Percentiles rank a stretch among this genome's conserved stretches.
These are phyloP conservation scores for Stenodera caucasica DNA, from an alignment of 2,888 invertebrate species.

Conservation along the genomic window DNA sequence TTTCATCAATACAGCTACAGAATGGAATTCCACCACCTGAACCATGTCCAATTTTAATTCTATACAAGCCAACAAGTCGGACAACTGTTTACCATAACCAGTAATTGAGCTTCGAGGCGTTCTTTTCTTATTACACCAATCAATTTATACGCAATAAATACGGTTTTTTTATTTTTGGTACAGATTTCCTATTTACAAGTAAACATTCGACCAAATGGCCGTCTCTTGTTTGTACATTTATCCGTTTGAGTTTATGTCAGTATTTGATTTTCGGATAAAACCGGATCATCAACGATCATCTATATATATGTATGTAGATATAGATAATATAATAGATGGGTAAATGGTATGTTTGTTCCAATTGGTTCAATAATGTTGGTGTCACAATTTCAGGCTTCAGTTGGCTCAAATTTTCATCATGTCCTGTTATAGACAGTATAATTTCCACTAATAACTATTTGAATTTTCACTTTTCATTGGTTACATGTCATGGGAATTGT, in stretches of 20 bases:
- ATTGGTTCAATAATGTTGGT: conserved; percentile 12
- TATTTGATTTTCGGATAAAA: conserved; percentile 10
- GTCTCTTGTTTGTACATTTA: conserved; percentile 11
- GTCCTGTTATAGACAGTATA: background rate
- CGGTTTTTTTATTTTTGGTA: no score
- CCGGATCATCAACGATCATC: conserved; percentile 9
- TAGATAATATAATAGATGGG: background rate
- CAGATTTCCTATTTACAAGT: no score
- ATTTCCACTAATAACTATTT: background rate
- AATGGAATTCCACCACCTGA: background rate
- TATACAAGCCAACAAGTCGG: background rate
- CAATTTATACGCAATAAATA: background rate
- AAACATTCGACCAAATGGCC: conserved; percentile 6
- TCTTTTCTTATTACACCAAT: background rate
- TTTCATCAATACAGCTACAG: background rate
- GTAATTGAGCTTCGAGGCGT: background rate
- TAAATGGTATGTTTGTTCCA: conserved; percentile 2
- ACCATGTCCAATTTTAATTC: background rate
- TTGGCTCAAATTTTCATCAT: background rate
- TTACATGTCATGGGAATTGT: background rate
- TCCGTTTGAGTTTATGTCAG: background rate
- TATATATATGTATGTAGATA: background rate
- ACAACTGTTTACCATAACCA: background rate
- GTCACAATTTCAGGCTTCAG: conserved; percentile 12
- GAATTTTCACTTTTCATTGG: conserved; percentile 5